phyloP scores from a whole-genome alignment of 2,888 invertebrate species.

The Scaptodrosophila latifasciaeformis region DNA sequence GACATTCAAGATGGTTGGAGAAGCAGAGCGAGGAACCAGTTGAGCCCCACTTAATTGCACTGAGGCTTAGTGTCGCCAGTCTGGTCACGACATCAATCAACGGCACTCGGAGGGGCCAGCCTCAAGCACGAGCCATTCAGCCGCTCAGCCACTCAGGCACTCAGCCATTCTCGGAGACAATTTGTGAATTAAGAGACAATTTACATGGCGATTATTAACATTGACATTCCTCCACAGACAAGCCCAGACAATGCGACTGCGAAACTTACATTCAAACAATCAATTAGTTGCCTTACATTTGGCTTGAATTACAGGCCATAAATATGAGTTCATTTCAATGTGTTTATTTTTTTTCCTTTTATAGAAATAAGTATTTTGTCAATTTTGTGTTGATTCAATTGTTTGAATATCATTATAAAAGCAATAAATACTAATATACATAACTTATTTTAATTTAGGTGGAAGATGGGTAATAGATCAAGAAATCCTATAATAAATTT shows the following conservation, averaged over 20 bases:
- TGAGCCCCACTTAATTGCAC: conserved; percentile 14
- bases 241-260: conserved; percentile 23
- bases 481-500: too few species aligned
- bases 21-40: background rate
- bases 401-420: too few species aligned
- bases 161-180: conserved; percentile 22
- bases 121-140: conserved; percentile 25
- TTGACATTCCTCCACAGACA: conserved; percentile 58
- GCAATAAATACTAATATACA: too few species aligned
- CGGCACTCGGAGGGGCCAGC: conserved; percentile 1
- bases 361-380: too few species aligned
- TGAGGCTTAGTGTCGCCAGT: background rate
- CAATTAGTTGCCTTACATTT: conserved; percentile 62
- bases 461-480: too few species aligned
- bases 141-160: conserved; percentile 28
- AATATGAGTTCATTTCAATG: background rate
- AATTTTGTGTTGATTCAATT: too few species aligned
- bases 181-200: conserved; percentile 59
- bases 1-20: conserved; percentile 14
- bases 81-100: conserved; percentile 30
- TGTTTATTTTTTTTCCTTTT: background rate
- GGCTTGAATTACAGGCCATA: too few species aligned
- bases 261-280: conserved; percentile 60
- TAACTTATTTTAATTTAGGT: too few species aligned
- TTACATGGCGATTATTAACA: conserved; percentile 66